A percentile compares a stretch with the other conserved stretches of the same genome.
phyloP scores from a whole-genome alignment of 2,888 invertebrate species.

The Drosophila rellima region DNA sequence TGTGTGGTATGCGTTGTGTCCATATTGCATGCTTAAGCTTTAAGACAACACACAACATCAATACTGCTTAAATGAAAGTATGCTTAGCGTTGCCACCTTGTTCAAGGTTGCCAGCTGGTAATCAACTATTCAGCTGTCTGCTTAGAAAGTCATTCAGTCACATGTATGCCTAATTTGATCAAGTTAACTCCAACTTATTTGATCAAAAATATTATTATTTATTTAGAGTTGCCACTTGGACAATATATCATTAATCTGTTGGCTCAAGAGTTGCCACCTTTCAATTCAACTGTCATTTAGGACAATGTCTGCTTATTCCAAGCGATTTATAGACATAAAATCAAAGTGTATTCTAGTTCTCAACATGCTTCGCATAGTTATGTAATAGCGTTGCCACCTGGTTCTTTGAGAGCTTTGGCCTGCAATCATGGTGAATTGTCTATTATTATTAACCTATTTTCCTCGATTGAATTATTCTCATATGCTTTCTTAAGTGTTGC shows the following conservation, averaged over 20 bases:
- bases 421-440: too few relatives aligned
- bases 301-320: too few relatives aligned
- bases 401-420: neutral
- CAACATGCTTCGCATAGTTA: too few relatives aligned
- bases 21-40: neutral
- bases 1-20: constrained; percentile 1
- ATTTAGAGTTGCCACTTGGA: neutral
- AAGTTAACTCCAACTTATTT: neutral
- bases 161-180: neutral
- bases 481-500: neutral
- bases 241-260: too few relatives aligned
- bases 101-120: neutral
- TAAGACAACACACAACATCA: neutral
- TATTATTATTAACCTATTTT: neutral
- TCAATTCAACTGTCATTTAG: too few relatives aligned
- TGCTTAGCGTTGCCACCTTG: constrained; percentile 1
- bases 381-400: too few relatives aligned
- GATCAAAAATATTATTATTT: neutral
- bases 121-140: neutral
- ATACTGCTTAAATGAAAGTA: neutral
- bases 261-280: too few relatives aligned
- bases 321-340: too few relatives aligned
- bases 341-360: too few relatives aligned
- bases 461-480: too few relatives aligned
- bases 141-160: neutral